Conservation (phyloP, 1,140 invertebrate species). For the Colletes latitarsis region DNA sequence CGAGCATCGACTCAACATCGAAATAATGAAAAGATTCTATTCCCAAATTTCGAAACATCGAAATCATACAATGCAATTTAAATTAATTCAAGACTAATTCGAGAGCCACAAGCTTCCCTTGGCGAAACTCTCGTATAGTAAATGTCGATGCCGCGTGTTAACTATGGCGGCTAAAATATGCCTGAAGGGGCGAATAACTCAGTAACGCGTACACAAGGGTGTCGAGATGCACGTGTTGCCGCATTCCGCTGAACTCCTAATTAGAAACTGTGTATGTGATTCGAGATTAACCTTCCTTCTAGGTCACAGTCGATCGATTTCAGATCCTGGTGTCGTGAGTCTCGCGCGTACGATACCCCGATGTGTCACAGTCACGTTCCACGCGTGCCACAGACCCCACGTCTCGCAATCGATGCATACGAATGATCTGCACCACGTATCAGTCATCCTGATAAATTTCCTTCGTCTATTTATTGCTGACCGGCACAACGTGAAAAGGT, state of each 20-base stretch:
- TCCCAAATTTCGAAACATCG: too few relatives aligned
- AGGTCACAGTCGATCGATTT: constrained; percentile 59
- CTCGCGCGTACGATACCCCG: constrained; percentile 44
- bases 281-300: constrained; percentile 59
- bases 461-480: too few relatives aligned
- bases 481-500: too few relatives aligned
- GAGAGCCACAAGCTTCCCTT: too few relatives aligned
- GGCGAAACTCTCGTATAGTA: background rate
- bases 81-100: too few relatives aligned
- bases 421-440: constrained; percentile 1
- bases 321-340: constrained; percentile 52
- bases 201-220: background rate
- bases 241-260: constrained; percentile 16
- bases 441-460: background rate
- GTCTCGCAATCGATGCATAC: constrained; percentile 16
- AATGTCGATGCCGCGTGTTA: background rate
- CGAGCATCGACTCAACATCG: too few relatives aligned
- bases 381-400: constrained; percentile 44
- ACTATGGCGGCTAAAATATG: background rate
- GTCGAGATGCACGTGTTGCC: background rate
- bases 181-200: background rate
- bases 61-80: too few relatives aligned
- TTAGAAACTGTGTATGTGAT: constrained; percentile 24
- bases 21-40: too few relatives aligned
- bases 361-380: constrained; percentile 65